Evolutionary conservation across 2,113 vertebrate genomes (phyloP), one percentile per base, ranked within the genome.

Genomic region (Callaeas wilsoni): DNA sequence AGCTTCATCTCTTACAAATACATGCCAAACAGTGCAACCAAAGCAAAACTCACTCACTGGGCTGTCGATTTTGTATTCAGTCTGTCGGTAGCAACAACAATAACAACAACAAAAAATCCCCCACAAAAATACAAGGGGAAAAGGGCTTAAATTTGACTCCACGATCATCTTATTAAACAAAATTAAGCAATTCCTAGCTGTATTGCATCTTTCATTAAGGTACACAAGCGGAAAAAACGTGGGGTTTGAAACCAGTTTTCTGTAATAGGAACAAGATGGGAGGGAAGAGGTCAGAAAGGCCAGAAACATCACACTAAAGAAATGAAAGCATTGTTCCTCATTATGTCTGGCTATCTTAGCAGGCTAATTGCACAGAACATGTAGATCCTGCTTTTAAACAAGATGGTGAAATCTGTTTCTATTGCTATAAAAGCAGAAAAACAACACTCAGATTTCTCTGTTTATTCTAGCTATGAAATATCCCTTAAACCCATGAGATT

Each of bases 1-100:
- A 67, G 13, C 7, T 30, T 86, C 80, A 95, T 77, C 78, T 93
- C 78, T 74, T 83, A 57, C 17, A 46, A 95, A 80, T 22, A 80
- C 52, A 77, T 16, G 47, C 30, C 78, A 46, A 86, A 68, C 52
- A 52, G 30, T 13, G 46, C 59, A 83, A 91, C 27, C 29, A 79
- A 75, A 91, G 53, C 62, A 94, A 93, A 73, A 59, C 33, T 22
- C 32, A 67, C 59, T 73, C 42, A 26, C 15, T 42, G 22, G 15
- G 11, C 46, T 68, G 32, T 19, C 60, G 68, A 35, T 55, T 87
- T 70, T 41, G 41, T 63, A 67, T 60, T 82, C 59, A 44, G 6
- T 50, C n/a, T 33, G 30, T 19, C 76, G 27, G 13, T 2, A 67
- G 57, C 16, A 84, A 57, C n/a, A 77, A 27, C n/a, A 47, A 30